A percentile compares a stretch with the other conserved stretches of the same genome.
phyloP scores from a whole-genome alignment of 2,797 vertebrate species.

The Emys orbicularis region DNA sequence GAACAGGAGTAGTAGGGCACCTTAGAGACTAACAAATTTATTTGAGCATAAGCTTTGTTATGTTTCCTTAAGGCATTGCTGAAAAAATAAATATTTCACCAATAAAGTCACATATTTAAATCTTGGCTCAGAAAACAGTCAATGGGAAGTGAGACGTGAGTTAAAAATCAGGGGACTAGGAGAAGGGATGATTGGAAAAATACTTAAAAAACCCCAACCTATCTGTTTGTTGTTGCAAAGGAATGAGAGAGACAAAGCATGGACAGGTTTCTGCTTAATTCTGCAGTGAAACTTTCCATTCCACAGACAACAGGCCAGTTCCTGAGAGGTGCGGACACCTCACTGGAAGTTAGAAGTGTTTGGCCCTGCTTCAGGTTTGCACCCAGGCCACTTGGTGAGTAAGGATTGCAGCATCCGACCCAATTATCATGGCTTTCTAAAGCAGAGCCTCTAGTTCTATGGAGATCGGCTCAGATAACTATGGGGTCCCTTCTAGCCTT shows the following conservation, averaged over 20 bases:
- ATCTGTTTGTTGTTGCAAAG: neutral
- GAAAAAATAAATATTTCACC: conserved; percentile 58
- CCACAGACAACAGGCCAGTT: neutral
- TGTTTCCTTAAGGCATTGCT: neutral
- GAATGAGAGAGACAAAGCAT: neutral
- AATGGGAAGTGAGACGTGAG: conserved; percentile 6
- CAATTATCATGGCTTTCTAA: neutral
- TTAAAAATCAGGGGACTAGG: conserved; percentile 8
- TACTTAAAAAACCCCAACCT: neutral
- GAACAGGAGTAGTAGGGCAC: too few relatives aligned
- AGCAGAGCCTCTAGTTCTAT: neutral
- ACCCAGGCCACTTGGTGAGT: neutral
- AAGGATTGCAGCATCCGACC: neutral
- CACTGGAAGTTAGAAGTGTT: neutral
- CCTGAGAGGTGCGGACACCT: neutral
- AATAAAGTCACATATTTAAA: neutral
- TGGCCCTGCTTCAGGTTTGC: neutral
- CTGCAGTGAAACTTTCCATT: neutral
- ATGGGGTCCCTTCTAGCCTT: neutral
- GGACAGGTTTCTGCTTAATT: neutral
- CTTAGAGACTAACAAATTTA: too few relatives aligned
- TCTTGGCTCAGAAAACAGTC: conserved; percentile 4
- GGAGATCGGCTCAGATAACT: neutral
- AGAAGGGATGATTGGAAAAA: neutral
- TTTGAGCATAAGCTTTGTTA: neutral